phyloP scores from a whole-genome alignment of 2,888 invertebrate species.

The Escarpia spicata region DNA sequence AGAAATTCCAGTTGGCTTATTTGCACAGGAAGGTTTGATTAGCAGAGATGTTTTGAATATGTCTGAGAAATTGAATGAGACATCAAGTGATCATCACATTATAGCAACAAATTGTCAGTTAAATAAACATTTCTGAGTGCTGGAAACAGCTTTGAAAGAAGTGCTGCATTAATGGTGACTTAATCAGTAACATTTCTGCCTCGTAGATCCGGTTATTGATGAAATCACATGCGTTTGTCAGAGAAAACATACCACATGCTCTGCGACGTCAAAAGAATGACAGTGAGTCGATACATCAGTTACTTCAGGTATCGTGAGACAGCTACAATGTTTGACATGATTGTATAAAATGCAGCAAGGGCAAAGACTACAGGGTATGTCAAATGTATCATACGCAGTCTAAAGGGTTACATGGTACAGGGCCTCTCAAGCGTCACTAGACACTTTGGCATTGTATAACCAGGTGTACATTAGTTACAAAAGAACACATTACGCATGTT shows the following conservation, averaged over 20 bases:
- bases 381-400: neutral
- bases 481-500: no score
- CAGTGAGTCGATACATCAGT: neutral
- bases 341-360: neutral
- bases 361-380: neutral
- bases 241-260: slow-evolving; percentile 76
- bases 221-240: slow-evolving; percentile 87
- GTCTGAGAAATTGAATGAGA: no score
- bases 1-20: no score
- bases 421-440: no score
- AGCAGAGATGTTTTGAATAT: no score
- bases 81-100: no score
- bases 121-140: no score
- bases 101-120: no score
- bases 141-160: neutral
- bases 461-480: no score
- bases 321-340: neutral
- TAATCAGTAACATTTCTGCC: slow-evolving; percentile 10
- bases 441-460: no score
- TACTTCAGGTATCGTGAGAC: neutral
- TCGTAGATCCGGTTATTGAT: slow-evolving; percentile 79
- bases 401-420: no score
- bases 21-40: no score
- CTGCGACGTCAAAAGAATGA: slow-evolving; percentile 60
- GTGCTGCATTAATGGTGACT: neutral